Evolutionary conservation across 2,888 invertebrate genomes (phyloP).

Genomic region (Polydrusus pterygomalis): DNA sequence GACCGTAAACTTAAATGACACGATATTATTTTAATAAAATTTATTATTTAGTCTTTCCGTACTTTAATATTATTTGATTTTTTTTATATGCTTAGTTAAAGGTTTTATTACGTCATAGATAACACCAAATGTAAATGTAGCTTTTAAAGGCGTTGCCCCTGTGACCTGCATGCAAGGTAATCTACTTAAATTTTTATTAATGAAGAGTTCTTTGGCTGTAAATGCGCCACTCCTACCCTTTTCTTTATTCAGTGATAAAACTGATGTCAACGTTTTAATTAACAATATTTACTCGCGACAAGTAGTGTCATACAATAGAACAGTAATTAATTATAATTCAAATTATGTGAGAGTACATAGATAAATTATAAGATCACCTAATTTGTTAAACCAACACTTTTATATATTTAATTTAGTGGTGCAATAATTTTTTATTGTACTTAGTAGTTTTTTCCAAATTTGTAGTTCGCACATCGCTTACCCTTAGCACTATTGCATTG

Average conservation of each 20-base stretch:
- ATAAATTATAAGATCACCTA: too few species aligned
- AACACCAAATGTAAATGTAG: background rate
- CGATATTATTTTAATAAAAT: too few species aligned
- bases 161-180: background rate
- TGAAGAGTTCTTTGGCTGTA: slow-evolving; percentile 2
- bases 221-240: slow-evolving; percentile 1
- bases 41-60: too few species aligned
- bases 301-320: too few species aligned
- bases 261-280: background rate
- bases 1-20: background rate
- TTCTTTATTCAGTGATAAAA: background rate
- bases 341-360: too few species aligned
- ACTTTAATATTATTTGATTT: background rate
- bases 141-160: slow-evolving; percentile 9
- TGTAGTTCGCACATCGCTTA: too few species aligned
- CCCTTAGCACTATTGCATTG: too few species aligned
- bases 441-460: too few species aligned
- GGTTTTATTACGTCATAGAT: background rate
- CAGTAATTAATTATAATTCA: too few species aligned
- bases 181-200: slow-evolving; percentile 12
- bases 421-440: too few species aligned
- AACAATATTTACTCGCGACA: background rate
- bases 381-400: too few species aligned
- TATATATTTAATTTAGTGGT: too few species aligned
- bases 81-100: background rate